These are phyloP conservation scores for Drosophila meridiana DNA, from an alignment of 2,888 invertebrate species.

Conservation along the genomic window DNA sequence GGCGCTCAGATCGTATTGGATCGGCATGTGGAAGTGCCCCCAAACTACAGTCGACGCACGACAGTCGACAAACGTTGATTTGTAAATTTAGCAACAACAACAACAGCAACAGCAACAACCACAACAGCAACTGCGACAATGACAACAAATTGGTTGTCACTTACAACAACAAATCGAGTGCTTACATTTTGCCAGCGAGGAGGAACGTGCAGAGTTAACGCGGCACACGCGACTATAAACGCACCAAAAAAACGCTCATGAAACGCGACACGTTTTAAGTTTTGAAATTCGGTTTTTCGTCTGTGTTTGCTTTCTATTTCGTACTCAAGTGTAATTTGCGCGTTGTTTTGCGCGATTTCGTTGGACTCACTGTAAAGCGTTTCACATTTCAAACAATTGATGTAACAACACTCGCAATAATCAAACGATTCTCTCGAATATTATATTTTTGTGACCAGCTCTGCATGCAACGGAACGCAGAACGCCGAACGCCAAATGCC, in stretches of 20 bases:
- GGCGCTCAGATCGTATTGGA: slow-evolving; percentile 47
- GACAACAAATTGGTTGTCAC: slow-evolving; percentile 60
- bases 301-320: slow-evolving; percentile 1
- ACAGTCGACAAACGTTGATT: slow-evolving; percentile 51
- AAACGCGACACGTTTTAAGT: slow-evolving; percentile 42
- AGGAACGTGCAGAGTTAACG: slow-evolving; percentile 43
- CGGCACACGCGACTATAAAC: slow-evolving; percentile 56
- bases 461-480: slow-evolving; percentile 27
- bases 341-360: slow-evolving; percentile 40
- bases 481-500: slow-evolving; percentile 2
- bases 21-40: slow-evolving; percentile 50
- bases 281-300: slow-evolving; percentile 23
- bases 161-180: slow-evolving; percentile 61
- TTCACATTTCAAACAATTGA: slow-evolving; percentile 51
- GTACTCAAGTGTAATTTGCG: slow-evolving; percentile 30
- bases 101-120: slow-evolving; percentile 11
- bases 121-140: slow-evolving; percentile 46
- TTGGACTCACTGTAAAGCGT: slow-evolving; percentile 40
- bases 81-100: slow-evolving; percentile 49
- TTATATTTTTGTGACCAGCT: slow-evolving; percentile 17
- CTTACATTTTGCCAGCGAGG: slow-evolving; percentile 67
- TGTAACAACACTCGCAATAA: slow-evolving; percentile 35
- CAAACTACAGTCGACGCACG: slow-evolving; percentile 21
- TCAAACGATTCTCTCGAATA: slow-evolving; percentile 24
- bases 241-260: slow-evolving; percentile 34